Conservation (phyloP, 1,140 invertebrate species). For the Lycorma delicatula region DNA sequence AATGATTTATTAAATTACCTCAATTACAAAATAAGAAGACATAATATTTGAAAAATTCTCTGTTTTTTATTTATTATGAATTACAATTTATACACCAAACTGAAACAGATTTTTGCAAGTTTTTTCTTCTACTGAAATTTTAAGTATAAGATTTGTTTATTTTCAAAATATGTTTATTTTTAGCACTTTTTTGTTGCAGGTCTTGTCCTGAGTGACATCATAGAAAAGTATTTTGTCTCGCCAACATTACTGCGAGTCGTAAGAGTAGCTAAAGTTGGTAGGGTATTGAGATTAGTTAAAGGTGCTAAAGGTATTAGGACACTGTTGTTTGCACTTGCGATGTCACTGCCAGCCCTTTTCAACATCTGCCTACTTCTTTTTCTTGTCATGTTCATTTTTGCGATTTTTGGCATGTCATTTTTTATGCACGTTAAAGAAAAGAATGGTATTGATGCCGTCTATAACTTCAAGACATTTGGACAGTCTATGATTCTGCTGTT, state of each 20-base stretch:
- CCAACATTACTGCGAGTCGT: slow-evolving; percentile 95
- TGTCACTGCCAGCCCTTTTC: slow-evolving; percentile 95
- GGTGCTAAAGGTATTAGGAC: slow-evolving; percentile 96
- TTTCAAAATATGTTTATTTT: no score
- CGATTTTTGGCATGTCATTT: slow-evolving; percentile 99
- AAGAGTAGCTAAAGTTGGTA: slow-evolving; percentile 93
- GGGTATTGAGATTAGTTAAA: slow-evolving; percentile 93
- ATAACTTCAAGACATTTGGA: slow-evolving; percentile 98
- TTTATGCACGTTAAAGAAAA: slow-evolving; percentile 96
- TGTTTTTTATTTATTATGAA: no score
- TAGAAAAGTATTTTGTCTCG: slow-evolving; percentile 96
- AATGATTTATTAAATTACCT: no score
- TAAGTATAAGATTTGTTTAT: no score
- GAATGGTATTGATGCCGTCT: slow-evolving; percentile 89
- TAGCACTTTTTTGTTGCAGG: slow-evolving; percentile 52
- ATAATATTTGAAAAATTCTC: no score
- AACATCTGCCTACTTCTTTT: slow-evolving; percentile 97
- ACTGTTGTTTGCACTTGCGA: slow-evolving; percentile 91
- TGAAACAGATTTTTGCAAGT: no score
- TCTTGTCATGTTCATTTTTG: slow-evolving; percentile 98
- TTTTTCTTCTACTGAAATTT: no score
- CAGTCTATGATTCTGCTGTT: slow-evolving; percentile 97
- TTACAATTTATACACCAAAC: no score
- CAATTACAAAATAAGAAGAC: no score
- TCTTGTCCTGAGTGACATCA: slow-evolving; percentile 89